Conservation (phyloP, 2,888 invertebrate species). For the Pristionchus exspectatus region DNA sequence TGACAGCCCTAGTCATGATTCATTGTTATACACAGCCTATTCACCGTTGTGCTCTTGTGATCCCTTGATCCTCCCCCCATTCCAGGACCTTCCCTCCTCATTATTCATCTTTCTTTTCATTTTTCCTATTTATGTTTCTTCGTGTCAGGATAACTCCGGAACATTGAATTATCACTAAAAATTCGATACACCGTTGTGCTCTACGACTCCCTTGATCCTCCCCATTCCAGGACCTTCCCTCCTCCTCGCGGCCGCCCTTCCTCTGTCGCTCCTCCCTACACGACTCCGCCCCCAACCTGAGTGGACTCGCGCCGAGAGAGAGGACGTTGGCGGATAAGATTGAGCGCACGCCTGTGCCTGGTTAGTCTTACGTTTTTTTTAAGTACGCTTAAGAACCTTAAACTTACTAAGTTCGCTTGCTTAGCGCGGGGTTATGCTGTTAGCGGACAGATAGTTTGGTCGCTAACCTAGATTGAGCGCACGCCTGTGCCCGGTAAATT, state of each 20-base stretch:
- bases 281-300: constrained; percentile 53
- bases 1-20: too few relatives aligned
- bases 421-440: too few relatives aligned
- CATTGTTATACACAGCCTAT: too few relatives aligned
- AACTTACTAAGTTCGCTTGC: too few relatives aligned
- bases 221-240: constrained; percentile 9
- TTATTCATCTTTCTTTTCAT: too few relatives aligned
- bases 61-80: too few relatives aligned
- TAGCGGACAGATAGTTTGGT: too few relatives aligned
- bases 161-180: too few relatives aligned
- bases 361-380: neutral
- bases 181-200: too few relatives aligned
- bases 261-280: constrained; percentile 30
- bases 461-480: neutral
- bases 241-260: constrained; percentile 9
- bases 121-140: too few relatives aligned
- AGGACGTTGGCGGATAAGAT: constrained; percentile 15
- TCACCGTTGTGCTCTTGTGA: too few relatives aligned
- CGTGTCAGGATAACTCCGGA: too few relatives aligned
- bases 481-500: neutral
- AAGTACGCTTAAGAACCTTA: neutral
- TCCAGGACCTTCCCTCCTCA: constrained; percentile 24
- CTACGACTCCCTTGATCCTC: neutral
- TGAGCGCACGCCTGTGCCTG: neutral
- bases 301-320: constrained; percentile 12